Conservation (phyloP, 2,113 vertebrate species). For the Hypomesus transpacificus region DNA sequence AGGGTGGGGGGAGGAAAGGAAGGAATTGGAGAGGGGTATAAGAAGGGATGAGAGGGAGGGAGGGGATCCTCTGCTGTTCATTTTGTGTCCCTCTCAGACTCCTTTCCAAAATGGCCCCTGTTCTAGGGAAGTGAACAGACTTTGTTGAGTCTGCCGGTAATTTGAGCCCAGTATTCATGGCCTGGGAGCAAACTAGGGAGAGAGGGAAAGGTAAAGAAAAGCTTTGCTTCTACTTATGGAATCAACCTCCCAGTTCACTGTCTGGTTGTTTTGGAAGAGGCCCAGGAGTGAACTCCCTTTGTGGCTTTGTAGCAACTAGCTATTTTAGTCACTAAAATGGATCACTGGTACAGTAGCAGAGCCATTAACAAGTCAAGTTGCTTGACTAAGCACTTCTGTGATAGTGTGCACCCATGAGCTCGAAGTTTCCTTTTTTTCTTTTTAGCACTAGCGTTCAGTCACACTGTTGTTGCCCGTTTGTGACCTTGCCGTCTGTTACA, state of each 20-base stretch:
- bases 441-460: not conserved
- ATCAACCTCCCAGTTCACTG: constrained; percentile 51
- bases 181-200: constrained; percentile 43
- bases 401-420: not conserved
- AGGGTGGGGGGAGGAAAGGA: not conserved
- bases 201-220: constrained; percentile 46
- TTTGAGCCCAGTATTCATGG: constrained; percentile 64
- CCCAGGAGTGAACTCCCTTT: constrained; percentile 44
- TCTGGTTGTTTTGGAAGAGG: constrained; percentile 47
- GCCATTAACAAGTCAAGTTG: constrained; percentile 14
- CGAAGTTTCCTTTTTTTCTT: not conserved
- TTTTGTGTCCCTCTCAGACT: constrained; percentile 49
- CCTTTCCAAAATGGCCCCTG: constrained; percentile 68
- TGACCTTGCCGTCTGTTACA: not conserved
- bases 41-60: constrained; percentile 9
- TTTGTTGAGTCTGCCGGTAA: constrained; percentile 62
- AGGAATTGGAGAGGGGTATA: not conserved
- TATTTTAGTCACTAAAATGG: constrained; percentile 35
- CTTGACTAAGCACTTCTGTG: constrained; percentile 17
- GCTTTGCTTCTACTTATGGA: constrained; percentile 56
- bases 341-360: constrained; percentile 15
- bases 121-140: constrained; percentile 58
- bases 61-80: constrained; percentile 43
- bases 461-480: not conserved
- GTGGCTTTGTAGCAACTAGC: constrained; percentile 25